Evolutionary conservation across 2,888 invertebrate genomes (phyloP).

Genomic region (Cheilosia vulpina): DNA sequence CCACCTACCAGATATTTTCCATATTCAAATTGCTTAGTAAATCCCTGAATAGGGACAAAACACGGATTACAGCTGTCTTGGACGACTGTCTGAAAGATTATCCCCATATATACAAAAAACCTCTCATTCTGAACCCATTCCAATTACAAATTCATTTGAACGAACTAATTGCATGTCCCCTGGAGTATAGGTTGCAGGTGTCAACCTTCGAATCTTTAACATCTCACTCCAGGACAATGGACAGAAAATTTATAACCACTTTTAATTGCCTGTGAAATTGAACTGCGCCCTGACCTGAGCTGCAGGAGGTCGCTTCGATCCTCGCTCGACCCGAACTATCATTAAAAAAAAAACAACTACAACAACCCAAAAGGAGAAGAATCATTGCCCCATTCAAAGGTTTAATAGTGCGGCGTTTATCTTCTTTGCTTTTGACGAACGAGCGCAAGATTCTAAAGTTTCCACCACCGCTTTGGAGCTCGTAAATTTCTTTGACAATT

Average conservation of each 20-base stretch:
- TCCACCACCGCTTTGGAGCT: conserved; percentile 31
- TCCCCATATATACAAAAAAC: conserved; percentile 23
- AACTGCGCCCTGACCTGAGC: conserved; percentile 37
- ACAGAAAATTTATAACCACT: conserved; percentile 54
- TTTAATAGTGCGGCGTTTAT: conserved; percentile 72
- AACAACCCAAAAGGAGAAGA: conserved; percentile 19
- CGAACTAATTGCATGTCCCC: conserved; percentile 28
- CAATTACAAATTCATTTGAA: conserved; percentile 29
- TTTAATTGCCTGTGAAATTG: conserved; percentile 72
- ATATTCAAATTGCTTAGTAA: conserved; percentile 18
- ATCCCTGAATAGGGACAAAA: conserved; percentile 20
- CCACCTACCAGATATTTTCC: conserved; percentile 16
- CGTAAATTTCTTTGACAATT: conserved; percentile 73
- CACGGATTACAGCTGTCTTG: conserved; percentile 37
- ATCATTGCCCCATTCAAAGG: conserved; percentile 69
- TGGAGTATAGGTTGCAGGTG: conserved; percentile 50
- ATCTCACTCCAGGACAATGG: conserved; percentile 30
- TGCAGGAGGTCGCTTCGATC: conserved; percentile 53
- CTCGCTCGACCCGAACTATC: conserved; percentile 57
- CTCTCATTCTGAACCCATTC: conserved; percentile 39
- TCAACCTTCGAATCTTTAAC: conserved; percentile 18
- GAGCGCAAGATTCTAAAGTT: conserved; percentile 45
- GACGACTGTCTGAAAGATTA: conserved; percentile 39
- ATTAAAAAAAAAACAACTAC: conserved; percentile 39
- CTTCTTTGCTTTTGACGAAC: conserved; percentile 43